Percentiles rank a stretch among this genome's conserved stretches.
phyloP scores from a whole-genome alignment of 2,888 invertebrate species.

The Caenorhabditis zanzibari region DNA sequence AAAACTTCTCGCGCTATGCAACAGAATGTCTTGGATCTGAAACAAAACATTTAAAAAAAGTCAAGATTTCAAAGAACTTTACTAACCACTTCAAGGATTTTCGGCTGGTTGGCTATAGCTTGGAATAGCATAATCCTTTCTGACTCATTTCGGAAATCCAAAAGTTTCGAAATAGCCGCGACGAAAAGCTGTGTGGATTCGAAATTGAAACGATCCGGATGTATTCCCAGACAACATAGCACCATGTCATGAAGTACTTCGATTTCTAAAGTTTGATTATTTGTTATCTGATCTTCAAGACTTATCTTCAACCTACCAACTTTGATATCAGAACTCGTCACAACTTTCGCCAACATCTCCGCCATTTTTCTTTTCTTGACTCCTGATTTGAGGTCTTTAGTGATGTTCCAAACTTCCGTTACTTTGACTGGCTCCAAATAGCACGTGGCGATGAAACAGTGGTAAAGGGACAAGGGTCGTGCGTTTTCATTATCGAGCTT shows the following conservation, averaged over 20 bases:
- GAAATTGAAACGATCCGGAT: constrained; percentile 18
- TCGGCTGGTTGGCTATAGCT: constrained; percentile 17
- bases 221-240: constrained; percentile 32
- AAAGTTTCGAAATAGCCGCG: constrained; percentile 35
- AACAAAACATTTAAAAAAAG: no score
- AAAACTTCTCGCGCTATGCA: background rate
- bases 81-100: constrained; percentile 24
- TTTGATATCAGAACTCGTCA: constrained; percentile 23
- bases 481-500: constrained; percentile 41
- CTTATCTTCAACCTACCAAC: constrained; percentile 36
- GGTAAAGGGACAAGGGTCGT: constrained; percentile 35
- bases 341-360: constrained; percentile 59
- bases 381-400: background rate
- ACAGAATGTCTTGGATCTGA: constrained; percentile 35
- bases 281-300: background rate
- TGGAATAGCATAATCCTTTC: constrained; percentile 53
- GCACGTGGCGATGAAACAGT: constrained; percentile 35
- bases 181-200: constrained; percentile 54
- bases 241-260: constrained; percentile 37
- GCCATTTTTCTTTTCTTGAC: constrained; percentile 54
- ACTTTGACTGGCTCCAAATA: constrained; percentile 4
- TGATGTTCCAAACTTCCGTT: constrained; percentile 29
- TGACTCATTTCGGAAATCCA: constrained; percentile 45
- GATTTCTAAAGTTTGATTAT: background rate
- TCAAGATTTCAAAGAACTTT: no score